phyloP scores from a whole-genome alignment of 2,797 vertebrate genomes.

The Momotus momota region DNA sequence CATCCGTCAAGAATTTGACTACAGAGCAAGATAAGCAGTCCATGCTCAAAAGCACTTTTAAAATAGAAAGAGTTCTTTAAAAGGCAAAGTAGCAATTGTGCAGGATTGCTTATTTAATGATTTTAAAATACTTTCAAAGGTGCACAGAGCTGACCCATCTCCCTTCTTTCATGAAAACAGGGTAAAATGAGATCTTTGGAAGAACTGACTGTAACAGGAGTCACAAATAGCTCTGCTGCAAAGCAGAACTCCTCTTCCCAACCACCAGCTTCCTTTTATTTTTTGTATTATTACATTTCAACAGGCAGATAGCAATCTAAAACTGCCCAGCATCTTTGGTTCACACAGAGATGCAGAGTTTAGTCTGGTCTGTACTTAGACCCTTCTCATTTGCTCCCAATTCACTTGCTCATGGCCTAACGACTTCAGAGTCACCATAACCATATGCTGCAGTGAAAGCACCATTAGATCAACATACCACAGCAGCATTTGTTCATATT shows the following conservation, averaged over 20 bases:
- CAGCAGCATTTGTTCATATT: not conserved
- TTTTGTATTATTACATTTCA: not conserved
- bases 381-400: not conserved
- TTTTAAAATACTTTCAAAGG: not conserved
- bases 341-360: not conserved
- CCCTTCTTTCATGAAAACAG: not conserved
- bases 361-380: not conserved
- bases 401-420: not conserved
- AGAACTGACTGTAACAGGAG: not conserved
- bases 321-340: not conserved
- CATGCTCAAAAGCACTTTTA: not conserved
- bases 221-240: not conserved
- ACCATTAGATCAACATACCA: not conserved
- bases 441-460: accelerated
- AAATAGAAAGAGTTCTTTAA: not conserved
- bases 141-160: not conserved
- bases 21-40: not conserved
- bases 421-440: not conserved
- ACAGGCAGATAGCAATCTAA: not conserved
- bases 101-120: not conserved
- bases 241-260: not conserved
- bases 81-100: not conserved
- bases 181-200: not conserved
- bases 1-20: not conserved
- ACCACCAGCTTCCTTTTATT: not conserved